Conservation (phyloP, 2,113 vertebrate species). For the Cheilinus undulatus region DNA sequence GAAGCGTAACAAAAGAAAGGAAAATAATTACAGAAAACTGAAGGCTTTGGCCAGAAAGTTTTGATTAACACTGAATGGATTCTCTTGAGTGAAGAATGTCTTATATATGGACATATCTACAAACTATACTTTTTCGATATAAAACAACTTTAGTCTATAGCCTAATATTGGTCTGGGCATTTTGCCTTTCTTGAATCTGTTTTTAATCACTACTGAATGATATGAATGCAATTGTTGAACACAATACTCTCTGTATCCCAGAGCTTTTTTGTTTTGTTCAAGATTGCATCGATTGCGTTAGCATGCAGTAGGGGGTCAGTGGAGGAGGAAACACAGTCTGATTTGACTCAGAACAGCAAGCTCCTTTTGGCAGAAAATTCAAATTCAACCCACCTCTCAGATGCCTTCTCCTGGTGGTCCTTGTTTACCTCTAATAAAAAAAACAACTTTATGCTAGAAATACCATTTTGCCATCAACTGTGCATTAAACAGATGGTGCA, state of each 20-base stretch:
- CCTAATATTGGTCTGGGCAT: slow-evolving; percentile 17
- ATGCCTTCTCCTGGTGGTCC: slow-evolving; percentile 48
- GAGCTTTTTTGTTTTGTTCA: slow-evolving; percentile 57
- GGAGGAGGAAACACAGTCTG: slow-evolving; percentile 67
- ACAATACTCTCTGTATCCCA: slow-evolving; percentile 60
- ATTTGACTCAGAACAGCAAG: slow-evolving; percentile 70
- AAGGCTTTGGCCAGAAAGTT: no score
- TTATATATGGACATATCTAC: no score
- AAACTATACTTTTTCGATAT: no score
- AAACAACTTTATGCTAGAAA: slow-evolving; percentile 24
- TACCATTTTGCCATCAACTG: slow-evolving; percentile 15
- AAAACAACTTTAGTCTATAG: not conserved
- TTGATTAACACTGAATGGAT: no score
- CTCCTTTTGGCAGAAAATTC: slow-evolving; percentile 71
- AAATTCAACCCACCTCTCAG: slow-evolving; percentile 67
- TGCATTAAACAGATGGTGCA: slow-evolving; percentile 6
- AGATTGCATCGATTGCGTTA: slow-evolving; percentile 66
- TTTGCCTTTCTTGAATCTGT: slow-evolving; percentile 17
- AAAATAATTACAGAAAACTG: no score
- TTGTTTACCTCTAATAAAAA: slow-evolving; percentile 38
- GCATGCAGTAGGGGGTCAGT: slow-evolving; percentile 69
- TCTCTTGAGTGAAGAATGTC: no score
- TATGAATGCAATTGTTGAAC: slow-evolving; percentile 40
- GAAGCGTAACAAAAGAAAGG: no score
- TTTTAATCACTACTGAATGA: slow-evolving; percentile 43